phyloP scores from a whole-genome alignment of 2,113 vertebrate species.

The Brachionichthys hirsutus region DNA sequence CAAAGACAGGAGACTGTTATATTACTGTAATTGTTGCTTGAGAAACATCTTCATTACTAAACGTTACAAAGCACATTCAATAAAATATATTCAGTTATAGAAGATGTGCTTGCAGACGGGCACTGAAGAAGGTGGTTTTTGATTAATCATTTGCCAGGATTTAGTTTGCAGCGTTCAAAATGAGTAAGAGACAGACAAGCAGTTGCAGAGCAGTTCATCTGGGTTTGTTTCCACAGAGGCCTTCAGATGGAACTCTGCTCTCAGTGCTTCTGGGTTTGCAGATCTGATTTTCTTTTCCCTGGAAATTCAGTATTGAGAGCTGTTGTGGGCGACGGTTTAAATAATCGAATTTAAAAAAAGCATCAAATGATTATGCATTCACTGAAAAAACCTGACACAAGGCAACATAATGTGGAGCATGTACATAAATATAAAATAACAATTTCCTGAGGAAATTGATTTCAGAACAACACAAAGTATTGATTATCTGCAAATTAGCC shows the following conservation, averaged over 20 bases:
- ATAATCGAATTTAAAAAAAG: slow-evolving; percentile 5
- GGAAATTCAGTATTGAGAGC: neutral
- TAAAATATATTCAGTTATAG: no score
- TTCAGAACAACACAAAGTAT: neutral
- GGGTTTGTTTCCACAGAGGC: neutral
- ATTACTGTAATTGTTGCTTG: no score
- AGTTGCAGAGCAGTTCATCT: neutral
- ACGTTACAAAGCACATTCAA: no score
- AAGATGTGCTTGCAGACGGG: no score
- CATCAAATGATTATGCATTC: neutral
- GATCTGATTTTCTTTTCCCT: slow-evolving; percentile 1
- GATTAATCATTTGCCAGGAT: no score
- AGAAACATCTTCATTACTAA: neutral
- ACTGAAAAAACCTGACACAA: neutral
- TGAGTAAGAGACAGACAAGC: no score
- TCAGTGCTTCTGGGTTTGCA: neutral
- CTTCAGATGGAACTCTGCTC: neutral
- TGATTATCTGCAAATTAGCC: no score
- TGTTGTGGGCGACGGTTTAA: neutral
- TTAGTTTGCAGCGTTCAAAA: neutral
- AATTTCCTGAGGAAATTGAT: no score
- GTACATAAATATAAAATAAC: neutral
- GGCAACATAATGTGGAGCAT: neutral
- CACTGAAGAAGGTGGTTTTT: no score
- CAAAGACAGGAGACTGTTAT: no score